Evolutionary conservation across 1,140 invertebrate species (phyloP).

Genomic region (Hirudo medicinalis): DNA sequence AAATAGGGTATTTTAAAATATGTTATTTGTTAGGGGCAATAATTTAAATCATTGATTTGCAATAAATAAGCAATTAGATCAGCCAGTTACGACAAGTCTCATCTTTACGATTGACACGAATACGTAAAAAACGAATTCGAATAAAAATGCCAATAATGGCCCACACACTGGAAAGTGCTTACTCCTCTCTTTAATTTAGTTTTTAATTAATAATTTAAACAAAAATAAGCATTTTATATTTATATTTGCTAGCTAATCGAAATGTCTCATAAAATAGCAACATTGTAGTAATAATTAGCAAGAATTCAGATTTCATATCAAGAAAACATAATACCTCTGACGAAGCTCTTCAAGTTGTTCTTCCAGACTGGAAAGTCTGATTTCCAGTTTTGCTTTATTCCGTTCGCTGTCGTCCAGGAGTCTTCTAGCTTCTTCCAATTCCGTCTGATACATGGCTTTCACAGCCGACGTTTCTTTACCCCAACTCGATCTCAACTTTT

Average conservation of each 20-base stretch:
- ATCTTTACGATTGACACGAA: too few species aligned
- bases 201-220: too few species aligned
- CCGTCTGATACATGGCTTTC: slow-evolving; percentile 36
- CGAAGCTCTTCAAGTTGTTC: slow-evolving; percentile 6
- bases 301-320: neutral
- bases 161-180: too few species aligned
- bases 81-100: too few species aligned
- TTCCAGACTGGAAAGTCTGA: neutral
- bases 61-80: too few species aligned
- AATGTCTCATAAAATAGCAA: too few species aligned
- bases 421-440: slow-evolving; percentile 26
- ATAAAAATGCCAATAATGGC: too few species aligned
- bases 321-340: neutral
- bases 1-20: neutral
- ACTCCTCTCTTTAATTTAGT: too few species aligned
- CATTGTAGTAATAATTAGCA: neutral
- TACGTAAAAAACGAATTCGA: too few species aligned
- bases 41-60: too few species aligned
- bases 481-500: slow-evolving; percentile 26
- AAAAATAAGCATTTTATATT: too few species aligned
- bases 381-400: slow-evolving; percentile 21
- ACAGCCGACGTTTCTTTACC: slow-evolving; percentile 33
- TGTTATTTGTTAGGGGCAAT: neutral
- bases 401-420: slow-evolving; percentile 22
- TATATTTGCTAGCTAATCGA: too few species aligned